phyloP scores from a whole-genome alignment of 2,113 vertebrate genomes.

The Peucedramus taeniatus region DNA sequence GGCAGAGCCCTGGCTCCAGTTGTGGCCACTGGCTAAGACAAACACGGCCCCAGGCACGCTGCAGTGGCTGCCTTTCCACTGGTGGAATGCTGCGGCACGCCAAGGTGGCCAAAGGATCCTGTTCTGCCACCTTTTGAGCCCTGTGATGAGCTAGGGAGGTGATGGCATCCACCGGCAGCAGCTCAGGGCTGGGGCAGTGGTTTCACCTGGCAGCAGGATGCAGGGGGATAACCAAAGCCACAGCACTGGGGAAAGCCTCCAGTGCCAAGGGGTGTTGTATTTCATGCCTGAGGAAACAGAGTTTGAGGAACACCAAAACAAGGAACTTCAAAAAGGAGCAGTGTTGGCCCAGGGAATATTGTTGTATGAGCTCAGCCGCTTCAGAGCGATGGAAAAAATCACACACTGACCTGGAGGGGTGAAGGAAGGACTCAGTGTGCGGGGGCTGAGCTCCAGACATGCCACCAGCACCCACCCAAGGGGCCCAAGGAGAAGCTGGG shows the following conservation, averaged over 20 bases:
- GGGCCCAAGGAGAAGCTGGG: neutral
- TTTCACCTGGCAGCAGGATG: neutral
- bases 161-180: neutral
- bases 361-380: constrained; percentile 36
- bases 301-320: constrained; percentile 36
- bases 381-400: neutral
- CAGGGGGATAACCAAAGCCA: neutral
- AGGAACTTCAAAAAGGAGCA: constrained; percentile 1
- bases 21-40: neutral
- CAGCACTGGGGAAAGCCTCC: rapidly evolving
- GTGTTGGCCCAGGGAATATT: constrained; percentile 10
- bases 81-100: rapidly evolving
- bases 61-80: neutral
- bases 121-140: neutral
- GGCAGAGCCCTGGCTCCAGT: neutral
- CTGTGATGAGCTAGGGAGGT: neutral
- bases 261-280: neutral
- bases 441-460: rapidly evolving
- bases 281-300: neutral
- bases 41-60: neutral
- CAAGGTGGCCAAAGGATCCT: neutral
- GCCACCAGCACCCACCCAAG: neutral
- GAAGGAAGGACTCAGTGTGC: rapidly evolving
- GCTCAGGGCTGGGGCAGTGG: neutral
- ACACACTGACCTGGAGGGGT: rapidly evolving